Evolutionary conservation across 2,888 invertebrate genomes (phyloP), one percentile per base, ranked within the genome.

Genomic region (Gastracanthus pulcherrimus): DNA sequence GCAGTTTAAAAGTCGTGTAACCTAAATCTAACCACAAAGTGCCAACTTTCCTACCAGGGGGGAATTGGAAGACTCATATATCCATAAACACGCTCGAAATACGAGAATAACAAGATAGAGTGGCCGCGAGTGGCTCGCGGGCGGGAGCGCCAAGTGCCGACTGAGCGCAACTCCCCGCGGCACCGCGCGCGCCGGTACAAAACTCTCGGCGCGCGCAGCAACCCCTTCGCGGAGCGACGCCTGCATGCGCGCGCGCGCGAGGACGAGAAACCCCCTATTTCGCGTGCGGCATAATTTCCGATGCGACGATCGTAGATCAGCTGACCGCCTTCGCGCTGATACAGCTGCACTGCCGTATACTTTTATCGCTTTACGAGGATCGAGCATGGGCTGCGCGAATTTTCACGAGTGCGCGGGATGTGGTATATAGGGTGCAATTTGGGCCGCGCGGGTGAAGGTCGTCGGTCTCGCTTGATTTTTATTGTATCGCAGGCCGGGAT

Each of bases 241-340:
- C 29, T 41, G 38, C 66, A 38, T 19, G 23, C 66, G n/a, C n/a
- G n/a, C 11, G 29, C n/a, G 67, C 23, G n/a, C 16, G 13, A 23
- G 58, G 34, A 31, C 34, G 23, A 4, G 62, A n/a, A n/a, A n/a
- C n/a, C n/a, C 9, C 1, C 11, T 41, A 41, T 13, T 16, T 41
- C 31, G 31, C 13, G n/a, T n/a, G 13, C 31, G 48, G 26, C 45
- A 45, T 74, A 45, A 62, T 45, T 60, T 60, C 72, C 72, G 60
- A 31, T 45, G 41, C 67, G 67, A 58, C 55, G 76, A 67, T 67
- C 67, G 75, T 75, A 75, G 62, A 75, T 75, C 64, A 64, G 31
- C 31, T 6, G 45, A 3, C 1, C 60, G n/a, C 9, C 5, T 31
- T n/a, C n/a, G n/a, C n/a, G 55, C 23, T 26, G 55, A 1, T 26